A percentile compares a stretch with the other conserved stretches of the same genome.
These are phyloP conservation scores for Zhuqinia jingwanae DNA, from an alignment of 2,888 invertebrate genomes.

Conservation along the genomic window DNA sequence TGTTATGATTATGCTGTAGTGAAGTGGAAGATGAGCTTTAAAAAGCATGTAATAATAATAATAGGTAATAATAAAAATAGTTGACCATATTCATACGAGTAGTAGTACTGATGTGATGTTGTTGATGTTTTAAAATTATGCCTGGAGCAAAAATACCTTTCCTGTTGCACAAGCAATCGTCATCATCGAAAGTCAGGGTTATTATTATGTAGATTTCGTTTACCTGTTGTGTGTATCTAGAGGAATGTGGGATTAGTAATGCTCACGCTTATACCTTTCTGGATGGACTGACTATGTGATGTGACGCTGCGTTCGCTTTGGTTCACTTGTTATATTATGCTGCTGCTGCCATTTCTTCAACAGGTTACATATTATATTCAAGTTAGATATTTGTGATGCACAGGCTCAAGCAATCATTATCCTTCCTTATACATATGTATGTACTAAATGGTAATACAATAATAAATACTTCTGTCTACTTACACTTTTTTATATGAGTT, in stretches of 20 bases:
- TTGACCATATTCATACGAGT: too few species aligned
- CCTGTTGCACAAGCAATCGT: slow-evolving; percentile 65
- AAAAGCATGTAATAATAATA: slow-evolving; percentile 20
- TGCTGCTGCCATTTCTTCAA: background rate
- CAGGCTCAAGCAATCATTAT: slow-evolving; percentile 16
- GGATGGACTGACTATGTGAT: background rate
- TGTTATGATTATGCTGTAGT: background rate
- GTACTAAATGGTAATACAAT: slow-evolving; percentile 15
- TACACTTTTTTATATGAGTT: background rate
- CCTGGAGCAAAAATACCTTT: slow-evolving; percentile 73
- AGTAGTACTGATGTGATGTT: background rate
- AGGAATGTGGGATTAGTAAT: too few species aligned
- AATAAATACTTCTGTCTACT: slow-evolving; percentile 32
- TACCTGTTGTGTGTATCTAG: background rate
- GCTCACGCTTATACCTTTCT: background rate
- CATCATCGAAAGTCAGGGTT: slow-evolving; percentile 37
- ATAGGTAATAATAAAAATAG: slow-evolving; percentile 16
- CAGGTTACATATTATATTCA: slow-evolving; percentile 3
- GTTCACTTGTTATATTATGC: background rate
- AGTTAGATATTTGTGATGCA: background rate
- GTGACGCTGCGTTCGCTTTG: background rate
- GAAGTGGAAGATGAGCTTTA: slow-evolving; percentile 23
- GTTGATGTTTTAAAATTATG: slow-evolving; percentile 39
- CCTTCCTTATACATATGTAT: too few species aligned
- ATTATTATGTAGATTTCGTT: slow-evolving; percentile 30